phyloP scores from a whole-genome alignment of 30 jellyfish, hydroid and myxozoan species.

The Phacellophora camtschatica region DNA sequence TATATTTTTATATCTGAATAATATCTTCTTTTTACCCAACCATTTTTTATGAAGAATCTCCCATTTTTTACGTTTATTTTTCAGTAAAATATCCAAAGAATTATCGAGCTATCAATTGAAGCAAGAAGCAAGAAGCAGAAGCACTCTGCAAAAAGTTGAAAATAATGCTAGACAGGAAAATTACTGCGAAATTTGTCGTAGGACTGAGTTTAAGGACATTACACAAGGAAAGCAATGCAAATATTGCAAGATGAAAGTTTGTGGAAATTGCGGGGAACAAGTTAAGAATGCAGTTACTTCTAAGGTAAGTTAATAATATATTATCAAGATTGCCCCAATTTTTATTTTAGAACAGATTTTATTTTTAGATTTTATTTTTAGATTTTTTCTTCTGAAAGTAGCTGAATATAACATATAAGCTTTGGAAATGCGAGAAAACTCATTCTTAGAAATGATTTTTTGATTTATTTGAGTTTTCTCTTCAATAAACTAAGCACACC shows the following conservation, averaged over 20 bases:
- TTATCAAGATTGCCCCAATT: background rate
- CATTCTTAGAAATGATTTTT: no score
- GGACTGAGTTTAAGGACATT: conserved; percentile 41
- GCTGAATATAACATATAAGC: no score
- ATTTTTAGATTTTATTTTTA: no score
- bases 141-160: background rate
- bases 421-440: no score
- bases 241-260: conserved; percentile 70
- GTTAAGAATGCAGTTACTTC: conserved; percentile 11
- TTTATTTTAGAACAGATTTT: no score
- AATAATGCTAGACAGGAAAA: background rate
- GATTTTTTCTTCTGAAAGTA: no score
- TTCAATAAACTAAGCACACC: no score
- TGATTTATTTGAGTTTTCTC: no score
- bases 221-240: conserved; percentile 55
- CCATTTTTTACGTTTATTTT: background rate
- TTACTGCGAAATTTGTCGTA: conserved; percentile 80
- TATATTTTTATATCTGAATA: no score
- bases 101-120: conserved; percentile 67
- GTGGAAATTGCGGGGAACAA: conserved; percentile 76
- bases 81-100: conserved; percentile 69
- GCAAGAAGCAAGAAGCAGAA: conserved; percentile 71
- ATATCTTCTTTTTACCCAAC: no score
- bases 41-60: no score
- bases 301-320: conserved; percentile 5